phyloP scores from a whole-genome alignment of 2,113 vertebrate species.

The Phalacrocorax aristotelis region DNA sequence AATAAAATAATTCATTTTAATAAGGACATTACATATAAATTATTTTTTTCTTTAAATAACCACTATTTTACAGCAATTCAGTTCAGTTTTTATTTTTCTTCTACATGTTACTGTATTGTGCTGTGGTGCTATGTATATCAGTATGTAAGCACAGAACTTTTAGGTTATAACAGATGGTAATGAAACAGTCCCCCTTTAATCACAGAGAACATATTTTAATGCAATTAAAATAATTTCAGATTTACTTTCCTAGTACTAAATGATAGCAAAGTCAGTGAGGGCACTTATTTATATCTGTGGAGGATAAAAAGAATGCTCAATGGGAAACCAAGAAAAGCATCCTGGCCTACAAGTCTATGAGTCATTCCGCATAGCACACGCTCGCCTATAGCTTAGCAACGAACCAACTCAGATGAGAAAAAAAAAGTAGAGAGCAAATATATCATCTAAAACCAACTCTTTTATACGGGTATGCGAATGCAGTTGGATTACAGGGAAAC shows the following conservation, averaged over 20 bases:
- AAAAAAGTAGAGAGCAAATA: background rate
- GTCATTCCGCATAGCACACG: background rate
- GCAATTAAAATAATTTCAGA: background rate
- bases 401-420: background rate
- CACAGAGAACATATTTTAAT: background rate
- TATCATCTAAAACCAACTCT: background rate
- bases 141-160: background rate
- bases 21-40: background rate
- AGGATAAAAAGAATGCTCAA: background rate
- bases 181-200: background rate
- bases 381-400: constrained; percentile 3
- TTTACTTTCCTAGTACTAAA: background rate
- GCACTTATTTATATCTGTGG: constrained; percentile 15
- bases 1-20: background rate
- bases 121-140: background rate
- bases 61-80: background rate
- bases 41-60: background rate
- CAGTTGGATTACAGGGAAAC: background rate
- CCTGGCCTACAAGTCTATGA: background rate
- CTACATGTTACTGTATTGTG: background rate
- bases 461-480: background rate
- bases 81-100: background rate
- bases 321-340: constrained; percentile 41
- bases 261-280: background rate
- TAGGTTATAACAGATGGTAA: background rate